phyloP scores from a whole-genome alignment of 1,140 invertebrate genomes.

The Ceratina australensis region DNA sequence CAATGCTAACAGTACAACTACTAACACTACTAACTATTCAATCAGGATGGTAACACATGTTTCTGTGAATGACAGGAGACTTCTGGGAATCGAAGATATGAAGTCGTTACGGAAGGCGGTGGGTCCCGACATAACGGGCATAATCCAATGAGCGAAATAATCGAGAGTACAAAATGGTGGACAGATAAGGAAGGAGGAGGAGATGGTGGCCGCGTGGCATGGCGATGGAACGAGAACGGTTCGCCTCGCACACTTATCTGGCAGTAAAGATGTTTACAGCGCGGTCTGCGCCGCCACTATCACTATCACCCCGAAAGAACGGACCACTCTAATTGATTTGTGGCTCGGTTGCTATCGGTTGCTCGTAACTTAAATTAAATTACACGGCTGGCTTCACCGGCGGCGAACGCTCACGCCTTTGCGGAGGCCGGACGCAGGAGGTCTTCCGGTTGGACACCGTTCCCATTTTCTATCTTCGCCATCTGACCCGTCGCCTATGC shows the following conservation, averaged over 20 bases:
- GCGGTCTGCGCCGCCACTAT: conserved; percentile 68
- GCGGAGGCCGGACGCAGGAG: conserved; percentile 44
- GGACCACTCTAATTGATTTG: conserved; percentile 76
- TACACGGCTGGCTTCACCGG: conserved; percentile 63
- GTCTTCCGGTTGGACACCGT: conserved; percentile 18
- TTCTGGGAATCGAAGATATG: not conserved
- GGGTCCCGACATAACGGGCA: conserved; percentile 44
- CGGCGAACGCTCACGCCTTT: conserved; percentile 50
- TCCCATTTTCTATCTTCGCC: not conserved
- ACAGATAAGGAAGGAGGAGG: conserved; percentile 57
- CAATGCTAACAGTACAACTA: no score
- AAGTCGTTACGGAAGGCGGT: not conserved
- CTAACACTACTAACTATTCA: no score
- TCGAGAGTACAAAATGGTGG: conserved; percentile 72
- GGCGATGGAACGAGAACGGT: conserved; percentile 26
- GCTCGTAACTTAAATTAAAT: conserved; percentile 77
- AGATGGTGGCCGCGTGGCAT: conserved; percentile 23
- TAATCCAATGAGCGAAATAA: conserved; percentile 67
- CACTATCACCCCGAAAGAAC: conserved; percentile 70
- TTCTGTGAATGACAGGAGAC: not conserved
- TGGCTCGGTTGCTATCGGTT: conserved; percentile 68
- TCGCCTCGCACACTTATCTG: conserved; percentile 67
- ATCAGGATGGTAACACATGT: no score
- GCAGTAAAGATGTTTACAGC: conserved; percentile 78
- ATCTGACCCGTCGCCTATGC: no score